These are phyloP conservation scores for Hylaeus volcanicus DNA, from an alignment of 1,140 invertebrate genomes.

Conservation along the genomic window DNA sequence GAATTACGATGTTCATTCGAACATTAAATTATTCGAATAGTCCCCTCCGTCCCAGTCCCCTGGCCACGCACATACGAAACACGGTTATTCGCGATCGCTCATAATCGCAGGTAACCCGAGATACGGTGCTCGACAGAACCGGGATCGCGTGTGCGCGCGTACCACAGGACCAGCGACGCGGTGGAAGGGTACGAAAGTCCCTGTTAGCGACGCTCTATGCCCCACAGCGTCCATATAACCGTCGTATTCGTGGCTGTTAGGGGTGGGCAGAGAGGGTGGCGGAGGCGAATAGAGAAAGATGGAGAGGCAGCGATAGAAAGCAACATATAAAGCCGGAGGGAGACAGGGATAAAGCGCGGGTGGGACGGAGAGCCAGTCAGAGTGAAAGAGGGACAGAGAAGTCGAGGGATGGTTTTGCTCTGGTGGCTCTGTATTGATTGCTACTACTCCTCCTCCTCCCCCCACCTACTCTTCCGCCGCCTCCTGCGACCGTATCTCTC, in stretches of 20 bases:
- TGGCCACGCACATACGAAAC: too few relatives aligned
- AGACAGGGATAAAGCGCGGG: neutral
- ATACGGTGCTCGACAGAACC: slow-evolving; percentile 15
- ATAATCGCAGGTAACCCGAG: slow-evolving; percentile 59
- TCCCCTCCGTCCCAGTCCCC: too few relatives aligned
- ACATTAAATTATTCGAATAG: too few relatives aligned
- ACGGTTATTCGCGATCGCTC: slow-evolving; percentile 32
- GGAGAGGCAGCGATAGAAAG: slow-evolving; percentile 26
- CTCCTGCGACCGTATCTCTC: slow-evolving; percentile 62
- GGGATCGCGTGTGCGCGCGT: slow-evolving; percentile 17
- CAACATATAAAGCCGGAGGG: slow-evolving; percentile 18
- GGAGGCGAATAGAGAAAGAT: slow-evolving; percentile 13
- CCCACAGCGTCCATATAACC: slow-evolving; percentile 65
- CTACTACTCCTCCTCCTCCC: slow-evolving; percentile 62
- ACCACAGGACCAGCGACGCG: neutral
- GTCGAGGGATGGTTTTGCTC: slow-evolving; percentile 74
- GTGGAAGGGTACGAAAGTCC: slow-evolving; percentile 57
- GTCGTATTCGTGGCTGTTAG: slow-evolving; percentile 67
- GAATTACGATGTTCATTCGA: too few relatives aligned
- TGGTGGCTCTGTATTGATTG: slow-evolving; percentile 77
- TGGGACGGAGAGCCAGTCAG: slow-evolving; percentile 1
- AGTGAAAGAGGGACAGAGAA: slow-evolving; percentile 24
- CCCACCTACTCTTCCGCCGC: slow-evolving; percentile 54
- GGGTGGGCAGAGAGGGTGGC: slow-evolving; percentile 18
- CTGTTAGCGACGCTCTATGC: slow-evolving; percentile 63